Percentiles rank a stretch among this genome's conserved stretches.
Conservation (phyloP, 2,113 vertebrate genomes). For the Caranx ignobilis region DNA sequence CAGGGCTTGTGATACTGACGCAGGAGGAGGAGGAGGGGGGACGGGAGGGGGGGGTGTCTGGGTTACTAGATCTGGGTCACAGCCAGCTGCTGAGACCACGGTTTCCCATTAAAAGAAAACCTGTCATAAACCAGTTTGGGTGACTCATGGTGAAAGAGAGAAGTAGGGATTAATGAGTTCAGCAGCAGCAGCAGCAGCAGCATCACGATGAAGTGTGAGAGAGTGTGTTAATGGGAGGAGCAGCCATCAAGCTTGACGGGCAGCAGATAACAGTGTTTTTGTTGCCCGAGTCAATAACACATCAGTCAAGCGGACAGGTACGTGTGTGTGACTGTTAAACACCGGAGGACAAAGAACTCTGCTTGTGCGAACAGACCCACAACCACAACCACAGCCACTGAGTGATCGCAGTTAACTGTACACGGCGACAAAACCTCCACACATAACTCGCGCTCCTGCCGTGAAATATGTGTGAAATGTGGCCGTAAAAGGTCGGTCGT, state of each 20-base stretch:
- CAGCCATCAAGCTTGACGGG: constrained; percentile 7
- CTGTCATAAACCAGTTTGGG: constrained; percentile 16
- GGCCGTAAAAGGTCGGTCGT: no score
- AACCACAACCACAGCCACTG: background rate
- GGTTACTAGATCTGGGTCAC: constrained; percentile 44
- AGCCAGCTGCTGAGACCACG: constrained; percentile 35
- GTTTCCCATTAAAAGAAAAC: constrained; percentile 19
- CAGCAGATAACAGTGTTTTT: constrained; percentile 37
- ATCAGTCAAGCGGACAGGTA: constrained; percentile 36
- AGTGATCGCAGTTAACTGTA: background rate
- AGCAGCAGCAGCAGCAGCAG: background rate
- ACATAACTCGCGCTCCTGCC: background rate
- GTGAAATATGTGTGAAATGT: background rate
- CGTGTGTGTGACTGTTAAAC: constrained; percentile 7
- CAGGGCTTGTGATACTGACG: constrained; percentile 1
- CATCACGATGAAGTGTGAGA: background rate
- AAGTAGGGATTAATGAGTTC: constrained; percentile 15
- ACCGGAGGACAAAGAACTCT: background rate
- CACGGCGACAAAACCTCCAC: background rate
- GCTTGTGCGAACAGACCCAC: background rate
- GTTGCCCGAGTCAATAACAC: constrained; percentile 39
- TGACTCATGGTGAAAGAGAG: constrained; percentile 26
- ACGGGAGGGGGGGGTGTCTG: constrained; percentile 5
- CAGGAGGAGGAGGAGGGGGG: background rate
- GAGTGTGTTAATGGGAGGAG: constrained; percentile 4